A percentile compares a stretch with the other conserved stretches of the same genome.
Conservation (phyloP, 2,797 vertebrate genomes). For the Percopsis omiscomaycus region DNA sequence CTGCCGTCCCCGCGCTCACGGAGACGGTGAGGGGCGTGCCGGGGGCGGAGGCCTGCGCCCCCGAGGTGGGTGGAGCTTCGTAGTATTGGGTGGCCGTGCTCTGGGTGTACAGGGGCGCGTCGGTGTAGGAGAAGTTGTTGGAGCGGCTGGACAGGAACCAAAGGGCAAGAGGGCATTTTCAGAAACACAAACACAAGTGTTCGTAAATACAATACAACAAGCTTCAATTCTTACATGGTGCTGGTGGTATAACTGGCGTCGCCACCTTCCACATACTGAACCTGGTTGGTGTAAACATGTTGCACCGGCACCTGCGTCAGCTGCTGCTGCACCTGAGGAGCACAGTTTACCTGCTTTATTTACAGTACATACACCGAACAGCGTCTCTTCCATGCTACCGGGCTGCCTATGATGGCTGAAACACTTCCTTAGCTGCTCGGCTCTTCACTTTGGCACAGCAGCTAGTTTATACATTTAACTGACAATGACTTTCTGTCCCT, state of each 20-base stretch:
- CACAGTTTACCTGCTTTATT: not conserved
- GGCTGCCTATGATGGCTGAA: too few species aligned
- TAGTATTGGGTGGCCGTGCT: constrained; percentile 84
- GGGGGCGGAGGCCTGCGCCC: constrained; percentile 82
- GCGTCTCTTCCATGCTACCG: too few species aligned
- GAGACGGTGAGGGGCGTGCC: constrained; percentile 85
- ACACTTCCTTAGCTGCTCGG: too few species aligned
- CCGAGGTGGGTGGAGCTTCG: constrained; percentile 79
- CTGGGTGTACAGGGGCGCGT: constrained; percentile 87
- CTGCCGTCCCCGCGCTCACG: constrained; percentile 74
- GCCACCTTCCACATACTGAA: constrained; percentile 91
- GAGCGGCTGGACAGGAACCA: constrained; percentile 79
- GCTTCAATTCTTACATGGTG: constrained; percentile 84
- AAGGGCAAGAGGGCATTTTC: not conserved
- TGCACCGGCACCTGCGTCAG: constrained; percentile 89
- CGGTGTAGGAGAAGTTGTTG: constrained; percentile 85
- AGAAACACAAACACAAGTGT: not conserved
- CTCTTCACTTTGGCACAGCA: too few species aligned
- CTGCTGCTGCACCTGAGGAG: constrained; percentile 79
- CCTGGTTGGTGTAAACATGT: constrained; percentile 90
- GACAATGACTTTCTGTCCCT: not conserved
- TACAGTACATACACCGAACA: constrained; percentile 10
- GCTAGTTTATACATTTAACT: too few species aligned
- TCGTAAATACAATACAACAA: too few species aligned
- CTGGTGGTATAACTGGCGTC: constrained; percentile 88